A percentile compares a stretch with the other conserved stretches of the same genome.
Evolutionary conservation across 2,888 invertebrate species (phyloP).

Genomic region (Colostygia pectinataria): DNA sequence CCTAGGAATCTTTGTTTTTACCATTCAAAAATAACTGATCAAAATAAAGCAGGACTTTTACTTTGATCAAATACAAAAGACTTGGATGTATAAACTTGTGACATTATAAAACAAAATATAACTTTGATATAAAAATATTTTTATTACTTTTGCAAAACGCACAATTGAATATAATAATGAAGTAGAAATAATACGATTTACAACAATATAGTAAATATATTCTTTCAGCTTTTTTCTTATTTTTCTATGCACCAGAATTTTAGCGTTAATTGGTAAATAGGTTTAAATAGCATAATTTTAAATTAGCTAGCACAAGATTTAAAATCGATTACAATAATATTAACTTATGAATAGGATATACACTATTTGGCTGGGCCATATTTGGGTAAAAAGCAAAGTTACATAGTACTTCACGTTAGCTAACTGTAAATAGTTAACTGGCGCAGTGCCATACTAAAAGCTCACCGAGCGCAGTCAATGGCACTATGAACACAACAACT

Average conservation of each 20-base stretch:
- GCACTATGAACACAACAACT: conserved; percentile 26
- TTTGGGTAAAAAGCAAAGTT: conserved; percentile 16
- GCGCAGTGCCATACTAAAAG: conserved; percentile 18
- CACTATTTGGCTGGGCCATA: conserved; percentile 23
- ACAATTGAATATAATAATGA: conserved; percentile 33
- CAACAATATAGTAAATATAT: conserved; percentile 48
- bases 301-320: conserved; percentile 34
- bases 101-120: conserved; percentile 45
- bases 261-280: conserved; percentile 36
- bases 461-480: conserved; percentile 6
- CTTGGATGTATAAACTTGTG: conserved; percentile 30
- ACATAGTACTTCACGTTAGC: conserved; percentile 16
- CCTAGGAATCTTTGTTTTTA: too few relatives aligned
- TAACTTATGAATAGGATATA: conserved; percentile 28
- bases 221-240: conserved; percentile 49
- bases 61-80: conserved; percentile 32
- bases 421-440: conserved; percentile 27
- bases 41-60: conserved; percentile 43
- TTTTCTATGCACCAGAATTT: conserved; percentile 57
- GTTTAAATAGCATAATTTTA: conserved; percentile 29
- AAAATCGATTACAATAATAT: conserved; percentile 31
- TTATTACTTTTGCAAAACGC: conserved; percentile 47
- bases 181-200: conserved; percentile 35
- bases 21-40: conserved; percentile 13
- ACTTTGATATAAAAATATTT: conserved; percentile 50